Evolutionary conservation across 1,140 invertebrate genomes (phyloP).

Genomic region (Nomia melanderi): DNA sequence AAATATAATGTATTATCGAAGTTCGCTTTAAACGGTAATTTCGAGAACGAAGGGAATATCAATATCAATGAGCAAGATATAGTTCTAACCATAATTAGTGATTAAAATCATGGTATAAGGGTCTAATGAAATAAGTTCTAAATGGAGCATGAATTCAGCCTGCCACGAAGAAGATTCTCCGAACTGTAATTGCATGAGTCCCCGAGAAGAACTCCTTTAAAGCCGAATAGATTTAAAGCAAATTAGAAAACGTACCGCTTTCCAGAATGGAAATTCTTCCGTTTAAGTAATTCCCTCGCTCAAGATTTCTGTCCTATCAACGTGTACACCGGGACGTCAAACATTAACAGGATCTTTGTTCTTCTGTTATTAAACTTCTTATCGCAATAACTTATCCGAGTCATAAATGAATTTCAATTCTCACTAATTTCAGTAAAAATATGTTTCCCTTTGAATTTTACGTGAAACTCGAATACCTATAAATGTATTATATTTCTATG

Average conservation of each 20-base stretch:
- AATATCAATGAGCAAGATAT: slow-evolving; percentile 1
- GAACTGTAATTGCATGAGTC: slow-evolving; percentile 18
- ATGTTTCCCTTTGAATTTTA: too few species aligned
- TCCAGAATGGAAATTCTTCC: slow-evolving; percentile 38
- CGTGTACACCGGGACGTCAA: not conserved
- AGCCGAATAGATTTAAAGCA: slow-evolving; percentile 35
- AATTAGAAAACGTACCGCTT: slow-evolving; percentile 51
- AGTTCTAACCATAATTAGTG: slow-evolving; percentile 5
- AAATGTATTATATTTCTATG: too few species aligned
- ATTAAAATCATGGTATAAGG: slow-evolving; percentile 6
- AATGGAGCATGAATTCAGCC: slow-evolving; percentile 36
- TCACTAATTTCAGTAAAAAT: too few species aligned
- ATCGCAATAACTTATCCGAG: too few species aligned
- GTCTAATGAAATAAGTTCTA: slow-evolving; percentile 20
- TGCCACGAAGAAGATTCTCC: slow-evolving; percentile 22
- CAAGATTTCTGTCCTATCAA: not conserved
- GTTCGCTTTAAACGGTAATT: too few species aligned
- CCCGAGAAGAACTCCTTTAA: slow-evolving; percentile 18
- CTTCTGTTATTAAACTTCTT: not conserved
- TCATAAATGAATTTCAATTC: too few species aligned
- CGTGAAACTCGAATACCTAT: too few species aligned
- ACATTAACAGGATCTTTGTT: not conserved
- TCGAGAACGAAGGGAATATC: not conserved
- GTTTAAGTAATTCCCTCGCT: slow-evolving; percentile 1
- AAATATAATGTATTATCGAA: too few species aligned